Evolutionary conservation across 2,113 vertebrate genomes (phyloP).

Genomic region (Bubo bubo): DNA sequence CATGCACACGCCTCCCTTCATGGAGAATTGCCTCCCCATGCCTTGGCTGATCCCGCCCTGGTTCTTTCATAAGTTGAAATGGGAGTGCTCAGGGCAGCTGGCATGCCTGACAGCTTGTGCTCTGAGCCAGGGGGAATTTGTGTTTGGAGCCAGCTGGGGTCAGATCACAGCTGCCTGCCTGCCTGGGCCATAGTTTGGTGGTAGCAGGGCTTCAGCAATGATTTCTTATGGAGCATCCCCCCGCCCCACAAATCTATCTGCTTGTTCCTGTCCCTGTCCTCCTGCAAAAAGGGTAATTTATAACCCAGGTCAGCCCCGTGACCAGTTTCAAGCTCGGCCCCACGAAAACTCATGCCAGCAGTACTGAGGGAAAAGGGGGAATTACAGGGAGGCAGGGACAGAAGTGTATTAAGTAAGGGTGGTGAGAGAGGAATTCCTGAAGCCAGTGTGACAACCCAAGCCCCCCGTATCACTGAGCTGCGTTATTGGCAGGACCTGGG

Average conservation of each 20-base stretch:
- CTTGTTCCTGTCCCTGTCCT: not conserved
- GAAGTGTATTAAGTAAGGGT: not conserved
- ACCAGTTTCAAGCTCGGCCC: not conserved
- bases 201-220: not conserved
- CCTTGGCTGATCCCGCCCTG: not conserved
- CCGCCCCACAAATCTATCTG: not conserved
- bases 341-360: not conserved
- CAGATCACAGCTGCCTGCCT: slow-evolving; percentile 36
- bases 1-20: not conserved
- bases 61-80: slow-evolving; percentile 16
- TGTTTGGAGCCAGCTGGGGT: slow-evolving; percentile 4
- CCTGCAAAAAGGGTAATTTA: not conserved
- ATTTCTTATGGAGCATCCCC: not conserved
- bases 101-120: slow-evolving; percentile 36
- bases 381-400: not conserved
- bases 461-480: not conserved
- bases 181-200: not conserved
- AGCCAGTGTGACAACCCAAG: not conserved
- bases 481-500: not conserved
- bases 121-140: slow-evolving; percentile 19
- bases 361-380: not conserved
- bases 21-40: not conserved
- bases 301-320: not conserved
- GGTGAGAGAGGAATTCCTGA: not conserved
- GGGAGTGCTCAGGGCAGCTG: slow-evolving; percentile 31